Percentiles rank a stretch among this genome's conserved stretches.
Conservation (phyloP, 1,140 invertebrate genomes). For the Leptinotarsa defecta region DNA sequence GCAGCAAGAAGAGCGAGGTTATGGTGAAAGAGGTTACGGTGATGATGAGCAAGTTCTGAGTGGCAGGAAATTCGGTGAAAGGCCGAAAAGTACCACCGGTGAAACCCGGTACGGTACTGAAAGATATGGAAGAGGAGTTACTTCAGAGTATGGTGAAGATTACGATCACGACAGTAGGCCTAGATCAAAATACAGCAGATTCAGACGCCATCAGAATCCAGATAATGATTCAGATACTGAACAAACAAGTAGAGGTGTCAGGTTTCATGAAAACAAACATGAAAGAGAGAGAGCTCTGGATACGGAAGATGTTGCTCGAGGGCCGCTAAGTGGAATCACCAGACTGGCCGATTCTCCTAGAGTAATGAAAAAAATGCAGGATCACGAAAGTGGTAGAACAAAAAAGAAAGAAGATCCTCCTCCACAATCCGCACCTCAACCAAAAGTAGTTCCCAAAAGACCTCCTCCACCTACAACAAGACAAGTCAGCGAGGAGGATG, state of each 20-base stretch:
- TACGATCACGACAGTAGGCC: slow-evolving; percentile 62
- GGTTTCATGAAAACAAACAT: slow-evolving; percentile 66
- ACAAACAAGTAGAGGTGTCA: slow-evolving; percentile 60
- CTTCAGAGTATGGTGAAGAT: slow-evolving; percentile 66
- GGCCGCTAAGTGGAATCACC: slow-evolving; percentile 87
- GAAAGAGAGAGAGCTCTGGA: slow-evolving; percentile 82
- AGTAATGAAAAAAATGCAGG: slow-evolving; percentile 86
- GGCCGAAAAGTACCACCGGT: slow-evolving; percentile 57
- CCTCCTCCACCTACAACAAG: slow-evolving; percentile 64
- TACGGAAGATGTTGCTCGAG: slow-evolving; percentile 85
- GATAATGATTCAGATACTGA: slow-evolving; percentile 74
- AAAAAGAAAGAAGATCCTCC: slow-evolving; percentile 70
- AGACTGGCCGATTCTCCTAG: slow-evolving; percentile 85
- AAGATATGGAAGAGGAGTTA: slow-evolving; percentile 60
- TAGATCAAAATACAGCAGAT: slow-evolving; percentile 70
- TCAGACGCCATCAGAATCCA: slow-evolving; percentile 63
- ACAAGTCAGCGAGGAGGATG: slow-evolving; percentile 86
- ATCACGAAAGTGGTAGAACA: slow-evolving; percentile 76
- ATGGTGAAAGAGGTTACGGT: slow-evolving; percentile 51
- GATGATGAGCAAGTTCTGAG: slow-evolving; percentile 68
- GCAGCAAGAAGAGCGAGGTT: slow-evolving; percentile 75
- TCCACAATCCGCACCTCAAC: slow-evolving; percentile 57
- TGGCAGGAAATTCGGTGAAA: slow-evolving; percentile 74
- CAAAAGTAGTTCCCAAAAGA: slow-evolving; percentile 61
- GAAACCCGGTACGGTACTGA: slow-evolving; percentile 58